Percentiles rank a stretch among this genome's conserved stretches.
phyloP scores from a whole-genome alignment of 2,888 invertebrate species.

The Ochropleura leucogaster region DNA sequence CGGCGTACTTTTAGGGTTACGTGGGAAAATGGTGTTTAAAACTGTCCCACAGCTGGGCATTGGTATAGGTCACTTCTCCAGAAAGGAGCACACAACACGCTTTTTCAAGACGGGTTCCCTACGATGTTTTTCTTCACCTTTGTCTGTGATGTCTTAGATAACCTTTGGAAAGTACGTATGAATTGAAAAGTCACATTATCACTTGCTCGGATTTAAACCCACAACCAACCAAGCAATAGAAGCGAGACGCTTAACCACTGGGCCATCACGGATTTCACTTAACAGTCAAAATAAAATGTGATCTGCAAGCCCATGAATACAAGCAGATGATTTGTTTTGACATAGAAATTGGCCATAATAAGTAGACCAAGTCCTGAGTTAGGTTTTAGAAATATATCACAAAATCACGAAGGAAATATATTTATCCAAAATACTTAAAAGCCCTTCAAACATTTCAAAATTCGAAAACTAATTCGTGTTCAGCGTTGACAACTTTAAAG shows the following conservation, averaged over 20 bases:
- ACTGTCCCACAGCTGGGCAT: too few species aligned
- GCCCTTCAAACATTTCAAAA: not conserved
- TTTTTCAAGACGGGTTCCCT: too few species aligned
- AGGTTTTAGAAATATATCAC: not conserved
- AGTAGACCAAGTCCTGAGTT: not conserved
- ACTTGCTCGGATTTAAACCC: too few species aligned
- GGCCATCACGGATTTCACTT: not conserved
- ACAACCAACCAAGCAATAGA: too few species aligned
- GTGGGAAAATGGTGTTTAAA: not conserved
- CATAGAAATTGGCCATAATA: not conserved
- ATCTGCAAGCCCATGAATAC: not conserved
- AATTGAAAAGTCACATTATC: too few species aligned
- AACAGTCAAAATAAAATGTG: not conserved
- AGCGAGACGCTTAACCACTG: too few species aligned
- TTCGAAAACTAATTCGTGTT: constrained; percentile 12
- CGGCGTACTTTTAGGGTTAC: constrained; percentile 47
- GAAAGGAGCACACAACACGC: too few species aligned
- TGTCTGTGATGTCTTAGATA: too few species aligned
- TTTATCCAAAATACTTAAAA: not conserved
- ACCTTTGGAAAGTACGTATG: too few species aligned
- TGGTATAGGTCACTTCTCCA: too few species aligned
- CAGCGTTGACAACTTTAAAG: constrained; percentile 7
- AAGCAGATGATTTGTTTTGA: not conserved
- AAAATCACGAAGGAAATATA: not conserved
- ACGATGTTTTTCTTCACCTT: too few species aligned